Base-by-base conservation (phyloP, 2,888 invertebrate species). In the Sesia apiformis region DNA sequence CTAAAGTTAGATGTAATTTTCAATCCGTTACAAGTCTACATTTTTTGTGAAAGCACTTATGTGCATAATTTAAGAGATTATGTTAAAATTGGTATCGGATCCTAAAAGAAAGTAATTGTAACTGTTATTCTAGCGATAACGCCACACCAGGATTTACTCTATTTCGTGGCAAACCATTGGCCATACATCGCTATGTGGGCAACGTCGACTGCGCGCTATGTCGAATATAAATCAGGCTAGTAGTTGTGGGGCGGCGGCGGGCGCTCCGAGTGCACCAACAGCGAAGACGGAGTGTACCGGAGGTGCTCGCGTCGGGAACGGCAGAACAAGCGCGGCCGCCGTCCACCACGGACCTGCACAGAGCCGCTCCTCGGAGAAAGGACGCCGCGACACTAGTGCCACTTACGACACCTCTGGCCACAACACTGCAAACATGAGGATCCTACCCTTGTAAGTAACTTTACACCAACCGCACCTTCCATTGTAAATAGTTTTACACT, bases 251-350 rank as follows among this genome's bases (percentile, higher is more conserved):
- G 66, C 69, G 57, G 61, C 58, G 66, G 72, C 66, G 62, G 62
- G 67, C 63, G 63, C 66, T 62, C 65, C 63, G 57, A 61, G 60
- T 66, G 67, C 72, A 68, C 62, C 60, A 58, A 57, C 68, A 60
- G 64, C 65, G 63, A 65, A 62, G 57, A 60, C 63, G 66, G 66
- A 66, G 71, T 68, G 67, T 78, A 77, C 72, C 69, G 69, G 63
- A 70, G 72, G 23, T 74, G 70, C 62, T 63, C 65, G 69, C 61
- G 70, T 65, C 66, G 57, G 70, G 68, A 66, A 70, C 73, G 67
- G 62, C 86, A 87, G 79, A 85, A 74, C 79, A 78, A 77, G 72
- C 78, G 84, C 79, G 81, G 81, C 81, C 81, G 72, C 83, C 79
- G 83, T 70, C 67, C 76, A 75, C 70, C 70, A 76, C 74, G 75